phyloP scores from a whole-genome alignment of 2,797 vertebrate species.

The Petrocephalus sullivani region DNA sequence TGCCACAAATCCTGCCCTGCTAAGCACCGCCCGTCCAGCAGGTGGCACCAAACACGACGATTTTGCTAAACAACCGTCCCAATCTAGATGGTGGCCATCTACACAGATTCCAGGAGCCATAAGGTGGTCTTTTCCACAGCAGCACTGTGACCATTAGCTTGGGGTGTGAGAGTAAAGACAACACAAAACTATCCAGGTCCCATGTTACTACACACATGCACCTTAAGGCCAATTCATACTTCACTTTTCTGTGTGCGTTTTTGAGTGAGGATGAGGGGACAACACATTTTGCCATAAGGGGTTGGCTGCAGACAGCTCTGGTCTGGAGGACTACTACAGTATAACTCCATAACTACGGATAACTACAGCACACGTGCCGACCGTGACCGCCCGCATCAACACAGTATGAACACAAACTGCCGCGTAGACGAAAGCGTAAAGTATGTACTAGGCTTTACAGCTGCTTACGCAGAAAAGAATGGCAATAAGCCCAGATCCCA shows the following conservation, averaged over 20 bases:
- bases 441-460: neutral
- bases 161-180: neutral
- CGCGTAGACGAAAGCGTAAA: no score
- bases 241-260: no score
- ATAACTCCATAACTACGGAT: no score
- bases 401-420: no score
- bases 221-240: neutral
- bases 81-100: slow-evolving; percentile 14
- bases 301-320: no score
- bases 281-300: no score
- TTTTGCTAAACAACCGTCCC: slow-evolving; percentile 12
- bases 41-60: neutral
- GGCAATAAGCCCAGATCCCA: neutral
- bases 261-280: no score
- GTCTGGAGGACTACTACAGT: no score
- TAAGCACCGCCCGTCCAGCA: slow-evolving; percentile 1
- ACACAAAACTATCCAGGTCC: neutral
- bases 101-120: neutral
- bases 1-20: neutral
- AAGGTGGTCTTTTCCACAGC: neutral
- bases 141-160: neutral
- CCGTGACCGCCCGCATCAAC: no score
- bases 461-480: neutral
- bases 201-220: neutral
- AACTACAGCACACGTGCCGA: no score